Evolutionary conservation across 2,797 vertebrate genomes (phyloP).

Genomic region (Lepilemur septentrionalis): DNA sequence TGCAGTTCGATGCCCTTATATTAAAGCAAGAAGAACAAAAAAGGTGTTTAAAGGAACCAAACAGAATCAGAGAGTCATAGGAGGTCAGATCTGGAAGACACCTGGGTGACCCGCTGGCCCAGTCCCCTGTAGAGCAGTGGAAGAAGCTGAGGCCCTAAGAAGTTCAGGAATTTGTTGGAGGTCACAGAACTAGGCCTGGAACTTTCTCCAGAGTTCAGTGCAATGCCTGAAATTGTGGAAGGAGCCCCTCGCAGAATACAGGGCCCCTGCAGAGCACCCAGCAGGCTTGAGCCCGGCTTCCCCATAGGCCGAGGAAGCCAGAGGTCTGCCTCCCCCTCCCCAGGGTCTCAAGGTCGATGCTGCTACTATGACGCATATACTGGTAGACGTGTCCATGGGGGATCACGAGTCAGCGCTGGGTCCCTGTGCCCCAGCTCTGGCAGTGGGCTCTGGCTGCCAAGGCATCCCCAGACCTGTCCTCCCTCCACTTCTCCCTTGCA

Average conservation of each 20-base stretch:
- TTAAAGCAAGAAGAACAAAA: background rate
- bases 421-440: background rate
- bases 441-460: background rate
- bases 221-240: fast-evolving
- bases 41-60: background rate
- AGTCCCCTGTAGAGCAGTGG: background rate
- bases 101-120: background rate
- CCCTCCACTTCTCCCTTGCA: fast-evolving
- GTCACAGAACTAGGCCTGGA: background rate
- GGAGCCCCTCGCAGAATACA: background rate
- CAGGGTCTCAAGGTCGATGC: background rate
- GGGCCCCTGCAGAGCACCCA: too few relatives aligned
- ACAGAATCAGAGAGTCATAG: background rate
- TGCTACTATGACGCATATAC: background rate
- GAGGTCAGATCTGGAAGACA: background rate
- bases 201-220: background rate
- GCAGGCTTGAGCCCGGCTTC: too few relatives aligned
- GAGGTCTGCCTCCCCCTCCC: too few relatives aligned
- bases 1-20: background rate
- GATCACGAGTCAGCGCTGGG: background rate
- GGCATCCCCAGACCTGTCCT: background rate
- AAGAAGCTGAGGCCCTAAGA: background rate
- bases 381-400: background rate
- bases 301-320: fast-evolving
- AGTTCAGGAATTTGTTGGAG: background rate